These are phyloP conservation scores for Serripes groenlandicus DNA, from an alignment of 2,888 invertebrate genomes.

Conservation along the genomic window DNA sequence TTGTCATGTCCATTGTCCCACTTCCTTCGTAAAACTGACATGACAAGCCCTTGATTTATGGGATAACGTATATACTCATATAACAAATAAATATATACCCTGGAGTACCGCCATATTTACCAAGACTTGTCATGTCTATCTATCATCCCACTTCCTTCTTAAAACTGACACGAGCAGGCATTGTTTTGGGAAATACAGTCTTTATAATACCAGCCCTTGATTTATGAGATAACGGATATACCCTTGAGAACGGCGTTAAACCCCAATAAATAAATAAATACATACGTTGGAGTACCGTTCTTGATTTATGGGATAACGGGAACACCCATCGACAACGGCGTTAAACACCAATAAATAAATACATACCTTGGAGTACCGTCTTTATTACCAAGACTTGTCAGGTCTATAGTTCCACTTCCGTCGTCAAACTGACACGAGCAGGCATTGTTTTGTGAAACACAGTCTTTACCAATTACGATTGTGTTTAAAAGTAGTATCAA, in stretches of 20 bases:
- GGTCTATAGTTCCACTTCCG: conserved; percentile 48
- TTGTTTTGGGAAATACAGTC: conserved; percentile 18
- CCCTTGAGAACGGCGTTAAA: no score
- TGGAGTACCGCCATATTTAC: not conserved
- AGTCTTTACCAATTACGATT: conserved; percentile 12
- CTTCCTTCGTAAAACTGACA: not conserved
- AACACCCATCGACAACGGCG: no score
- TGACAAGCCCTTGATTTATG: no score
- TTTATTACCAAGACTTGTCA: conserved; percentile 46
- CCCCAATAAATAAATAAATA: no score
- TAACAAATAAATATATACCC: conserved; percentile 21
- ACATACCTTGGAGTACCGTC: conserved; percentile 38
- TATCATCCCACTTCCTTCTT: not conserved
- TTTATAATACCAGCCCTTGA: no score
- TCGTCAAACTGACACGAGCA: conserved; percentile 60
- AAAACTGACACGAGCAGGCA: conserved; percentile 38
- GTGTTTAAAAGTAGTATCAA: not conserved
- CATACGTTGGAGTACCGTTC: conserved; percentile 20
- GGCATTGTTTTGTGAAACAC: conserved; percentile 3
- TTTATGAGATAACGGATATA: no score
- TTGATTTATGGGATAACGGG: no score
- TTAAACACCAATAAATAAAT: no score
- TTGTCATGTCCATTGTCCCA: not conserved
- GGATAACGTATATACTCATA: no score
- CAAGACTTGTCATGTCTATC: not conserved